Evolutionary conservation across 2,113 vertebrate genomes (phyloP).

Genomic region (Paralichthys olivaceus): DNA sequence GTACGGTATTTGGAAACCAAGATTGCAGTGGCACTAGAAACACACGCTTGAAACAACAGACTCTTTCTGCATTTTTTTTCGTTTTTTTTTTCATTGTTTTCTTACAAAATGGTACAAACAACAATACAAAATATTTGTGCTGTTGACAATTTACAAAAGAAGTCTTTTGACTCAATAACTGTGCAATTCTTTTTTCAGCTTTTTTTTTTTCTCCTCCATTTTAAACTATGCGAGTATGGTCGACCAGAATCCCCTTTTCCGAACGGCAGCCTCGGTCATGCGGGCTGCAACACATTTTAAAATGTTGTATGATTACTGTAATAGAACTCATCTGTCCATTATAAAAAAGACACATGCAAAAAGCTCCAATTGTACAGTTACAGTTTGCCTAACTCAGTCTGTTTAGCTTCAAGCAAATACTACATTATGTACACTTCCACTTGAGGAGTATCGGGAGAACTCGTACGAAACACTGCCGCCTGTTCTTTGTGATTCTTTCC

Average conservation of each 20-base stretch:
- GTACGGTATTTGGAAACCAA: constrained; percentile 84
- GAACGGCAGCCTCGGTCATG: constrained; percentile 87
- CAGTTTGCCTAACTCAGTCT: constrained; percentile 67
- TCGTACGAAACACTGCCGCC: constrained; percentile 49
- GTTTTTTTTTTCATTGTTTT: constrained; percentile 74
- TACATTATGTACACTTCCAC: constrained; percentile 82
- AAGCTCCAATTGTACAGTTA: constrained; percentile 83
- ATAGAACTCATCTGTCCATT: constrained; percentile 84
- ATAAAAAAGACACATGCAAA: constrained; percentile 93
- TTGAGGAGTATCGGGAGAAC: constrained; percentile 58
- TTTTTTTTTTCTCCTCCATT: constrained; percentile 65
- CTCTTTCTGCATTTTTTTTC: constrained; percentile 74
- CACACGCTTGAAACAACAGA: constrained; percentile 90
- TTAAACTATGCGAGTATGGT: constrained; percentile 76
- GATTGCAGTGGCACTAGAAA: constrained; percentile 89
- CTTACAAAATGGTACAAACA: constrained; percentile 98
- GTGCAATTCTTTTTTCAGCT: constrained; percentile 78
- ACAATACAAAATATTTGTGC: constrained; percentile 99
- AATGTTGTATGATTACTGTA: constrained; percentile 76
- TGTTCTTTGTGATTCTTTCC: constrained; percentile 33
- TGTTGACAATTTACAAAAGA: constrained; percentile 97
- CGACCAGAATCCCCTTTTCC: constrained; percentile 80
- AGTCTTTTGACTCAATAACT: constrained; percentile 82
- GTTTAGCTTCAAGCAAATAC: constrained; percentile 84
- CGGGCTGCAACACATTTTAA: constrained; percentile 85